Base-by-base conservation (phyloP, 2,888 invertebrate species). In the Balanococcus diminutus region DNA sequence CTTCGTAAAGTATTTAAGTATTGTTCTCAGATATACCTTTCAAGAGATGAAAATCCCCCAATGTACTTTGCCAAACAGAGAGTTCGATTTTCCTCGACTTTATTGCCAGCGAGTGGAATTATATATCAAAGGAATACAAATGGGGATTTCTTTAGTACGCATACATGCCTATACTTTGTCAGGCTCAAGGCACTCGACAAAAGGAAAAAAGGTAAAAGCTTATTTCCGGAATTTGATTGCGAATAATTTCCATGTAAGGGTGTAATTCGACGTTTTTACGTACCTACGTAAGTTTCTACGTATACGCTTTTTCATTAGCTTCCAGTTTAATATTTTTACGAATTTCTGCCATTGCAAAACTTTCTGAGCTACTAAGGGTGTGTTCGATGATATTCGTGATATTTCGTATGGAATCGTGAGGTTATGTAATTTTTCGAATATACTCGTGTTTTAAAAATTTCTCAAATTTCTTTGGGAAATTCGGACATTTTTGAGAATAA, bases 111-210 rank as follows among this genome's bases (percentile, higher is more conserved):
- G 75, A 32, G 36, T 36, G 75, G 75, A 79, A 79, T 79, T 36
- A 79, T 79, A 79, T 36, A 79, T 79, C 75, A 79, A 79, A 79
- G 75, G 36, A 79, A 79, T 79, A 36, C 36, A 36, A 79, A 79
- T 79, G n/a, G 28, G 32, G 75, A 79, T 79, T 79, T 79, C 67
- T 14, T 67, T 22, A 3, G 56, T 56, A 56, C 3, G 16, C 6
- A 19, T 14, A 61, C 28, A 67, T 67, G 14, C 67, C 31, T 67
- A 6, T 8, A 28, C 28, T 28, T 67, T 67, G 6, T 6, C 28
- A 31, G 3, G 67, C 67, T 28, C 28, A 31, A 67, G 67, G 28
- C 56, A 6, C 22, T 4, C n/a, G n/a, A 67, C 28, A 67, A 16
- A 67, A 25, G 28, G 28, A 67, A 31, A 67, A 67, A 25, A 31